These are phyloP conservation scores for Zele albiditarsus DNA, from an alignment of 2,888 invertebrate species.

Conservation along the genomic window DNA sequence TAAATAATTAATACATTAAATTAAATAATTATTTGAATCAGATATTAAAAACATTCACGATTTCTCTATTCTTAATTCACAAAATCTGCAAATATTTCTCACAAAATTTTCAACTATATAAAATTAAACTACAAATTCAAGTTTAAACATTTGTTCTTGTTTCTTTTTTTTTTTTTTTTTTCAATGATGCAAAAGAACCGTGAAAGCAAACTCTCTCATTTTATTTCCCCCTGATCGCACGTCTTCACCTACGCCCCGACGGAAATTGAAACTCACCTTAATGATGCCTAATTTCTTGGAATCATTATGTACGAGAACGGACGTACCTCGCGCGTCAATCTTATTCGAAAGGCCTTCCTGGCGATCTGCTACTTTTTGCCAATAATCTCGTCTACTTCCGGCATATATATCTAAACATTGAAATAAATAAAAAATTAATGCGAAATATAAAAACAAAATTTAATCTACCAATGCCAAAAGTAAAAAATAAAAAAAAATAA, in stretches of 20 bases:
- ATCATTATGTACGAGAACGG: slow-evolving; percentile 44
- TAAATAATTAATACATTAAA: no score
- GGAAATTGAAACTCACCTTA: slow-evolving; percentile 53
- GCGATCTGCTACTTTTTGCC: slow-evolving; percentile 27
- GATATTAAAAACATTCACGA: no score
- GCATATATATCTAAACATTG: neutral
- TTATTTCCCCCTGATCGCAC: slow-evolving; percentile 46
- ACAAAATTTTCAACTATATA: neutral
- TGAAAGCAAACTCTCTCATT: slow-evolving; percentile 36
- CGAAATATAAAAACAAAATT: slow-evolving; percentile 5
- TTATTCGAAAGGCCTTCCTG: slow-evolving; percentile 39
- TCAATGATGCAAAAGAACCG: slow-evolving; percentile 34
- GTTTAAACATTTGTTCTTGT: neutral
- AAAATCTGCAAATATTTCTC: neutral
- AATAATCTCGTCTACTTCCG: slow-evolving; percentile 12
- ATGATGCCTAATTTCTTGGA: slow-evolving; percentile 48
- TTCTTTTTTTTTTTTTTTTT: slow-evolving; percentile 9
- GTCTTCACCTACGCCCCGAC: slow-evolving; percentile 46
- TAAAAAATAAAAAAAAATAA: neutral
- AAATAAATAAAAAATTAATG: neutral
- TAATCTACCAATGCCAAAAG: neutral
- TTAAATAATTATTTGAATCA: no score
- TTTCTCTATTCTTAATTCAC: no score
- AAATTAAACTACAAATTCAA: no score
- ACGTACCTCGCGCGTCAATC: slow-evolving; percentile 32